Conservation (phyloP, 1,140 invertebrate species). For the Trigoniulus corallinus region DNA sequence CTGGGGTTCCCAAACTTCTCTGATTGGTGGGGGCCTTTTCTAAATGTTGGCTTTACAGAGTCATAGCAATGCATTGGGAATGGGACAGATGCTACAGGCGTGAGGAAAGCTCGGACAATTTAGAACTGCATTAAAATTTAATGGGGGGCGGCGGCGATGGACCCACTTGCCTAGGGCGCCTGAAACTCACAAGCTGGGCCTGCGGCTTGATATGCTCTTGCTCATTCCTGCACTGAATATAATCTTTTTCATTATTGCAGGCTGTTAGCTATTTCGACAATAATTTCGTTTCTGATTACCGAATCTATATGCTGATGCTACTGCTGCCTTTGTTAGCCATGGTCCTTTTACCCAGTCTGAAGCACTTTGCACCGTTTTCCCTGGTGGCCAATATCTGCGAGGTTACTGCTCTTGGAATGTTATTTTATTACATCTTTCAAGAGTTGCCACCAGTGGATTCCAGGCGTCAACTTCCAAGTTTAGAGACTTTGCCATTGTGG, state of each 20-base stretch:
- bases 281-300: slow-evolving; percentile 25
- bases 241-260: not conserved
- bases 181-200: too few relatives aligned
- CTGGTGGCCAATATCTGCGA: slow-evolving; percentile 52
- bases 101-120: too few relatives aligned
- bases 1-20: too few relatives aligned
- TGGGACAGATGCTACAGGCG: too few relatives aligned
- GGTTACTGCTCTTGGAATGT: slow-evolving; percentile 37
- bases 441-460: slow-evolving; percentile 4
- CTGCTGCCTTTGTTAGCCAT: slow-evolving; percentile 51
- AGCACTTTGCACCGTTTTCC: slow-evolving; percentile 52
- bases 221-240: too few relatives aligned
- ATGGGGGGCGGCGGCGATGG: too few relatives aligned
- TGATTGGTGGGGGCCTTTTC: too few relatives aligned
- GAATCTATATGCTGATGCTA: slow-evolving; percentile 53
- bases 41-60: too few relatives aligned
- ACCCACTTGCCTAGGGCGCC: too few relatives aligned
- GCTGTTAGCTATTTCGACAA: not conserved
- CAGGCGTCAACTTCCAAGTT: slow-evolving; percentile 1
- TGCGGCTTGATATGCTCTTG: too few relatives aligned
- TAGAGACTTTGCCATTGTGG: slow-evolving; percentile 46
- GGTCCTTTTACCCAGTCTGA: slow-evolving; percentile 56
- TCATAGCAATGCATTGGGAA: too few relatives aligned
- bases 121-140: too few relatives aligned
- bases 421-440: slow-evolving; percentile 16